Base-by-base conservation (phyloP, 2,113 vertebrate genomes). In the Mirza zaza region DNA sequence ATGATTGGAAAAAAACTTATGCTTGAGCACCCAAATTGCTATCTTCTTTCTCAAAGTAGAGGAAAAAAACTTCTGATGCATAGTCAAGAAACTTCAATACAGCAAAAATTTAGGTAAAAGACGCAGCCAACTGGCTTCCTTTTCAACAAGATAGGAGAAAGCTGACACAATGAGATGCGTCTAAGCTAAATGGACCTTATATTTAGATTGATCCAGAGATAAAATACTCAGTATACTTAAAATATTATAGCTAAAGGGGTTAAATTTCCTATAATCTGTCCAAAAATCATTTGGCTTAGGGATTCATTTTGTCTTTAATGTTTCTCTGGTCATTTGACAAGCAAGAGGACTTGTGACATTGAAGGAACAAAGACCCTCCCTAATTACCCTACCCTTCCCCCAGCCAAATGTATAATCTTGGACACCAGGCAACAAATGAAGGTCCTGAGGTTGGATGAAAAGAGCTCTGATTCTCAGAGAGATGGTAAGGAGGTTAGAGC, bases 151-250 rank as follows among this genome's bases (percentile, higher is more conserved):
- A 95, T 21, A 81, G 61, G 48, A 88, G 18, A 92, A 10, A 75
- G n/a, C 14, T 50, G 9, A 87, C 27, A 84, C 34, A 71, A 55
- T 34, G 91, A 96, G 15, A 96, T 23, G 70, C 29, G 70, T 70
- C 81, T 63, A 86, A 8, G 75, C 17, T 70, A 11, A 87, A 76
- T 27, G 27, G 67, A 77, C 36, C 87, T 63, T 90, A 80, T 42
- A 93, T 94, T 34, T 83, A 97, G 42, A 91, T 21, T 86, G 73
- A 65, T 68, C 23, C 73, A 63, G 95, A 94, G 61, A 94, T 32
- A 95, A 93, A 96, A 92, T 61, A 91, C 39, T 55, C 95, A 91
- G 12, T 52, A 88, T 21, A 92, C 10, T 92, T 55, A 94, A 96
- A 86, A 91, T 87, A 81, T 81, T 50, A 48, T 52, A 82, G 6